phyloP scores from a whole-genome alignment of 2,113 vertebrate species.

The Brienomyrus longianalis region DNA sequence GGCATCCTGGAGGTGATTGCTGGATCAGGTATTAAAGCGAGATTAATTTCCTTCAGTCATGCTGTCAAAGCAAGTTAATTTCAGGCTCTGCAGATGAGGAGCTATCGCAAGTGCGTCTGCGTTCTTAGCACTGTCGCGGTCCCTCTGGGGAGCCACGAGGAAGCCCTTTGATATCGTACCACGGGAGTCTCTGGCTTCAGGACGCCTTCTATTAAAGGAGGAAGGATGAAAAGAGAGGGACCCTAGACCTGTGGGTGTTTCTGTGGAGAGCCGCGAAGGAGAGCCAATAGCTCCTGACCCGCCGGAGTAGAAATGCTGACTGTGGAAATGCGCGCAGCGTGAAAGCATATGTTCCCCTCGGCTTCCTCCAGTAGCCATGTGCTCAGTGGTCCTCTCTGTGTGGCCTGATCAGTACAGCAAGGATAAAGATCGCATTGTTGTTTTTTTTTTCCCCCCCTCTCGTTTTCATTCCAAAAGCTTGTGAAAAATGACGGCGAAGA shows the following conservation, averaged over 20 bases:
- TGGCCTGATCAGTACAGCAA: background rate
- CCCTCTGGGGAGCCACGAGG: background rate
- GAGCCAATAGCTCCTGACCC: background rate
- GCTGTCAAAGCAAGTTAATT: background rate
- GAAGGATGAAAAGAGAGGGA: background rate
- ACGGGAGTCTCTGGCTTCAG: background rate
- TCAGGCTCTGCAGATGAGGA: background rate
- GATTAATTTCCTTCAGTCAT: constrained; percentile 9
- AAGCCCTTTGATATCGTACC: background rate
- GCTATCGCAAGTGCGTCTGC: background rate
- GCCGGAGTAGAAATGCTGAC: background rate
- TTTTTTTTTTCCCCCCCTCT: background rate
- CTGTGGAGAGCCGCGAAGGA: background rate
- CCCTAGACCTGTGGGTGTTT: background rate
- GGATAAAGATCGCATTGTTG: background rate
- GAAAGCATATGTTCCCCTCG: constrained; percentile 7
- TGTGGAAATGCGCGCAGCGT: background rate
- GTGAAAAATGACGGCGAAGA: background rate
- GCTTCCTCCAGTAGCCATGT: no score
- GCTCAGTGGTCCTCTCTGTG: background rate
- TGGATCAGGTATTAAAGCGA: background rate
- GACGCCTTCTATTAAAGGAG: background rate
- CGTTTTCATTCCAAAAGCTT: background rate
- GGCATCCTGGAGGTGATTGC: background rate
- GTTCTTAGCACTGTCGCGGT: background rate